Conservation (phyloP, 2,797 vertebrate species). For the Siniperca scherzeri region DNA sequence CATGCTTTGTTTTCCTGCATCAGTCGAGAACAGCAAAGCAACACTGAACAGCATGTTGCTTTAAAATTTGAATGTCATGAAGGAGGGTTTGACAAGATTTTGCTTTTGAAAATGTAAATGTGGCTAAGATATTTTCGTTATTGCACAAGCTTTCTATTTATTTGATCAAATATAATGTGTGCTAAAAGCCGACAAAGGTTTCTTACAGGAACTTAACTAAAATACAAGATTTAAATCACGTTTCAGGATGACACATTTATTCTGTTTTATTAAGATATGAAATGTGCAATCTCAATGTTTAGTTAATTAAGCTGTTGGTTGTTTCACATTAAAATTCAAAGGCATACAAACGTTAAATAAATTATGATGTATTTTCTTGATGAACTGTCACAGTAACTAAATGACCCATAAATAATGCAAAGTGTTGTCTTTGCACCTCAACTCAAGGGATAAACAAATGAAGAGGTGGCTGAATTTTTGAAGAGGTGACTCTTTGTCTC, state of each 20-base stretch:
- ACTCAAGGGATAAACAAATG: conserved; percentile 13
- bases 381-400: conserved; percentile 14
- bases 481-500: conserved; percentile 1
- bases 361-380: conserved; percentile 13
- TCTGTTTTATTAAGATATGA: not conserved
- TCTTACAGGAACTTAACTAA: not conserved
- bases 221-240: not conserved
- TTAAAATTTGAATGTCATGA: not conserved
- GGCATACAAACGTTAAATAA: conserved; percentile 3
- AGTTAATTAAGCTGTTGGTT: not conserved
- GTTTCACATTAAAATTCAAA: conserved; percentile 3
- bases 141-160: not conserved
- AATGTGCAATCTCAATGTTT: conserved; percentile 6
- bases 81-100: not conserved
- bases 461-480: conserved; percentile 15
- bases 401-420: conserved; percentile 27
- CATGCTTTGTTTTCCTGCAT: not conserved
- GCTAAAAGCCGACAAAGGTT: not conserved
- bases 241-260: not conserved
- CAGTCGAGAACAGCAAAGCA: not conserved
- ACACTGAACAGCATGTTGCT: not conserved
- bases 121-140: not conserved
- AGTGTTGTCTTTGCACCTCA: not conserved
- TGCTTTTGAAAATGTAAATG: not conserved
- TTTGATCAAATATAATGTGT: not conserved